Evolutionary conservation across 2,888 invertebrate species (phyloP).

Genomic region (Nomada flava): DNA sequence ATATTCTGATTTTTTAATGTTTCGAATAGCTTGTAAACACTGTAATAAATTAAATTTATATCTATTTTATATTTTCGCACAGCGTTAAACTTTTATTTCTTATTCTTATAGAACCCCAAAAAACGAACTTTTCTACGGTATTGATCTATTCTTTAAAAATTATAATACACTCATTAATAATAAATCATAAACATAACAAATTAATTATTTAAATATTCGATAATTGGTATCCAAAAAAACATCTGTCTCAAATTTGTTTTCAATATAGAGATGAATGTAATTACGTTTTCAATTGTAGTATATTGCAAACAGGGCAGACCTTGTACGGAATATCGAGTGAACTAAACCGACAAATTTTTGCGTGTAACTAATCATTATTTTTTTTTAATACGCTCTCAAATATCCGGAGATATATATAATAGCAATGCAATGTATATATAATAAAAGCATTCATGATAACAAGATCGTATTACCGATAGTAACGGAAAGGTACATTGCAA

Average conservation of each 20-base stretch:
- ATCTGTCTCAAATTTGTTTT: too few relatives aligned
- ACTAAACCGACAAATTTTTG: constrained; percentile 44
- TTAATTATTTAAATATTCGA: too few relatives aligned
- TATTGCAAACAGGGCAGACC: constrained; percentile 21
- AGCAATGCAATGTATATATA: background rate
- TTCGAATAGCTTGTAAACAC: too few relatives aligned
- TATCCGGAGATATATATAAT: constrained; percentile 2
- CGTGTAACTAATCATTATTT: background rate
- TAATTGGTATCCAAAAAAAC: too few relatives aligned
- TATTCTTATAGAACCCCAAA: too few relatives aligned
- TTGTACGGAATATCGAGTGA: constrained; percentile 47
- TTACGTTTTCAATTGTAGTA: background rate
- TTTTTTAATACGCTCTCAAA: constrained; percentile 13
- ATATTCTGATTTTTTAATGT: too few relatives aligned
- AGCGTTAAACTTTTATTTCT: background rate
- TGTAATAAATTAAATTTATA: background rate
- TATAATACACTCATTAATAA: background rate
- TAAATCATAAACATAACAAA: background rate
- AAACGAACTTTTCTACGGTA: too few relatives aligned
- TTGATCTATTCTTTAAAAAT: background rate
- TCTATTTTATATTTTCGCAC: background rate
- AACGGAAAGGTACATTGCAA: background rate
- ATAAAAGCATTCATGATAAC: background rate
- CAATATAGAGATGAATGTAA: background rate
- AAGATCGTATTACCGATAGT: background rate